Percentiles rank a stretch among this genome's conserved stretches.
Evolutionary conservation across 2,888 invertebrate genomes (phyloP).

Genomic region (Byasa hedistus): DNA sequence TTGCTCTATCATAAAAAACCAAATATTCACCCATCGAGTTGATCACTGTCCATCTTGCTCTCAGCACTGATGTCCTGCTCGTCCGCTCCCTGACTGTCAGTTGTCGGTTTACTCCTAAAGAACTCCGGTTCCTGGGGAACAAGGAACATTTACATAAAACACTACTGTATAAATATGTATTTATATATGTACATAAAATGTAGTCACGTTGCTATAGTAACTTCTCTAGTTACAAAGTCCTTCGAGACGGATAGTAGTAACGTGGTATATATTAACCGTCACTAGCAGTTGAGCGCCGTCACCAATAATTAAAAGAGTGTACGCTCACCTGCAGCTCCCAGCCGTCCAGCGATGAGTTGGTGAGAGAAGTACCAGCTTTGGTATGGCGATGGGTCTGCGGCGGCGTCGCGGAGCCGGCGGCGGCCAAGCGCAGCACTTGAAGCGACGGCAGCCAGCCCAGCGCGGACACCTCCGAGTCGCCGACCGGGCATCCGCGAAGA

Average conservation of each 20-base stretch:
- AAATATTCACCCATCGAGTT: too few species aligned
- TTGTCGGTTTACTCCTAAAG: conserved; percentile 38
- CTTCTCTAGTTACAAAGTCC: background rate
- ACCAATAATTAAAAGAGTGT: too few species aligned
- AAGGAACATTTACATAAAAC: too few species aligned
- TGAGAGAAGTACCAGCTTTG: conserved; percentile 36
- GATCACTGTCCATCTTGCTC: too few species aligned
- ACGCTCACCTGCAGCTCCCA: conserved; percentile 58
- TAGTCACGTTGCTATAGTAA: too few species aligned
- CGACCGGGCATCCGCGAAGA: conserved; percentile 62
- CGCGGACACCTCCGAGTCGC: conserved; percentile 70
- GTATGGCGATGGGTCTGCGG: conserved; percentile 34
- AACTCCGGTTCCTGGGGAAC: conserved; percentile 52
- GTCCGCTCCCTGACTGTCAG: conserved; percentile 23
- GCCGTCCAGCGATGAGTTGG: conserved; percentile 36
- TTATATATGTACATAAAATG: too few species aligned
- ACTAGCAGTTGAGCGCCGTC: too few species aligned
- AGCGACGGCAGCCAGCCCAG: conserved; percentile 64
- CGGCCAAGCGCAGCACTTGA: conserved; percentile 48
- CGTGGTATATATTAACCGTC: too few species aligned
- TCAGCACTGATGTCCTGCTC: background rate
- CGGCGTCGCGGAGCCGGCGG: conserved; percentile 34
- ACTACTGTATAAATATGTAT: too few species aligned
- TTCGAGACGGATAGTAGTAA: too few species aligned
- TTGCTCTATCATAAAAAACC: too few species aligned